phyloP scores from a whole-genome alignment of 1,140 invertebrate species.

The Bombus impatiens region DNA sequence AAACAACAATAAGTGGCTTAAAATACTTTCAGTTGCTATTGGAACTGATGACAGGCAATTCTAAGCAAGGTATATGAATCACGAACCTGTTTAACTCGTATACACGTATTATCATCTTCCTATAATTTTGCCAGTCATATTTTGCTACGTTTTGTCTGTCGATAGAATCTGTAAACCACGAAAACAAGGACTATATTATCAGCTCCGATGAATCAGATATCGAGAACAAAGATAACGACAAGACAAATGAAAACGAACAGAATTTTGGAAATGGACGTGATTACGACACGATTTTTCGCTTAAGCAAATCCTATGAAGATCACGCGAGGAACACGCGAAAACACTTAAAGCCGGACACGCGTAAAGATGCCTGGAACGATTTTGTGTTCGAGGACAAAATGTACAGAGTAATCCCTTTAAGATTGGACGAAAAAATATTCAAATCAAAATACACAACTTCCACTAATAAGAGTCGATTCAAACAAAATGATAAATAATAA shows the following conservation, averaged over 20 bases:
- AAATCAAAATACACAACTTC: not conserved
- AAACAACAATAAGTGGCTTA: not conserved
- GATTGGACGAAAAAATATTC: not conserved
- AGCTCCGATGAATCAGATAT: constrained; percentile 23
- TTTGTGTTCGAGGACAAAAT: constrained; percentile 37
- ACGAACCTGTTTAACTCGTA: not conserved
- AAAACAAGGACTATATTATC: not conserved
- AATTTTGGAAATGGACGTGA: not conserved
- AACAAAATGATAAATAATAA: not conserved
- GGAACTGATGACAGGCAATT: constrained; percentile 53
- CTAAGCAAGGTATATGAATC: constrained; percentile 13
- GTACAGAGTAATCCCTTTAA: constrained; percentile 56
- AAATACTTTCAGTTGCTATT: constrained; percentile 38
- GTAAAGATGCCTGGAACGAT: not conserved
- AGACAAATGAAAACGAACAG: not conserved
- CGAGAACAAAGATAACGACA: not conserved
- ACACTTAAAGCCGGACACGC: not conserved
- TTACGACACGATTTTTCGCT: not conserved
- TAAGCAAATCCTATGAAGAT: constrained; percentile 18
- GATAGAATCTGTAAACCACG: not conserved
- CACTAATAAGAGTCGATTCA: not conserved
- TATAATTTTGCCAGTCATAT: not conserved
- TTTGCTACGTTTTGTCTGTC: not conserved
- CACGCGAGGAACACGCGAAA: not conserved
- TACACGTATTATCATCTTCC: not conserved